These are phyloP conservation scores for Drosophila baimaii DNA, from an alignment of 1,140 invertebrate species.

Conservation along the genomic window DNA sequence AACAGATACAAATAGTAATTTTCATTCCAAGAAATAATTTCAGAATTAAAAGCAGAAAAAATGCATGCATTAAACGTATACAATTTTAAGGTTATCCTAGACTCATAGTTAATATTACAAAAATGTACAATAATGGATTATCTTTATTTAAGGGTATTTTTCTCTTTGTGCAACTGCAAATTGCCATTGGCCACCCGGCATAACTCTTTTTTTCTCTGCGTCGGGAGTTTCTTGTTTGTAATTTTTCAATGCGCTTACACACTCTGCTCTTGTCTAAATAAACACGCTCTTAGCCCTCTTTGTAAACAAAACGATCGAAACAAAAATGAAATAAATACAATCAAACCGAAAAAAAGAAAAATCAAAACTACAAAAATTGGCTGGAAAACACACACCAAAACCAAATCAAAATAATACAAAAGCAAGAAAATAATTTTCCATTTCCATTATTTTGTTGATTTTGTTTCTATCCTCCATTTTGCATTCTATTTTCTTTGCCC, in stretches of 20 bases:
- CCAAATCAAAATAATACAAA: slow-evolving; percentile 30
- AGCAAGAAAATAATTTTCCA: slow-evolving; percentile 67
- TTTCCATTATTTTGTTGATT: slow-evolving; percentile 53
- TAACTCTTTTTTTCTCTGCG: neutral
- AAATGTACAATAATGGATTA: too few relatives aligned
- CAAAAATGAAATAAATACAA: slow-evolving; percentile 41
- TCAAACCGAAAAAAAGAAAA: slow-evolving; percentile 31
- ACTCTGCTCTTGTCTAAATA: slow-evolving; percentile 70
- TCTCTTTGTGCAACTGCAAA: neutral
- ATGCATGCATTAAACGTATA: too few relatives aligned
- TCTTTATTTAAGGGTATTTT: too few relatives aligned
- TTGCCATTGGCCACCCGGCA: neutral
- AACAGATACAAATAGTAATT: neutral
- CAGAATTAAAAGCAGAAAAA: neutral
- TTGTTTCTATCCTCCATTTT: slow-evolving; percentile 42
- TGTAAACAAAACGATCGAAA: slow-evolving; percentile 53
- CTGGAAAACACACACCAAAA: slow-evolving; percentile 42
- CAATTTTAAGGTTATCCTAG: too few relatives aligned
- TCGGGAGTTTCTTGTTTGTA: neutral
- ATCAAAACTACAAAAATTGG: slow-evolving; percentile 22
- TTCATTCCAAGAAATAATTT: neutral
- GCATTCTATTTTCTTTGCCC: slow-evolving; percentile 32
- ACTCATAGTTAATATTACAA: too few relatives aligned
- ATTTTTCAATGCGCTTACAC: slow-evolving; percentile 64
- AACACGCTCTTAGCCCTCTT: slow-evolving; percentile 71